Conservation (phyloP, 92 coral and sea anemone genomes). For the Scolanthus callimorphus region DNA sequence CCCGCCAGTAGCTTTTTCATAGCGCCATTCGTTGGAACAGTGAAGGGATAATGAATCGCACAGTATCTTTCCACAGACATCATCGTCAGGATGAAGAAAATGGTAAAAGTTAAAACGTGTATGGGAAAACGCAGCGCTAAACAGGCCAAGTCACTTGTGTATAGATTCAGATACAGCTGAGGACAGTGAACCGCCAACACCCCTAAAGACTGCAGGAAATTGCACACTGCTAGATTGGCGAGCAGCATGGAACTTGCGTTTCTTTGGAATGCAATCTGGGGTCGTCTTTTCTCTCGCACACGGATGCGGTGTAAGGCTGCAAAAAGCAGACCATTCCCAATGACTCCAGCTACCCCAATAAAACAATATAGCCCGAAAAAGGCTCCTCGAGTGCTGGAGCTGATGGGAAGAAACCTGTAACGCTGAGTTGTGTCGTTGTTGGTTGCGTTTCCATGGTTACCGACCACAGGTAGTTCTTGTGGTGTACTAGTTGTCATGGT, state of each 20-base stretch:
- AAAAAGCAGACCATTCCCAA: neutral
- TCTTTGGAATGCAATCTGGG: neutral
- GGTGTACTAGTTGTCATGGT: too few species aligned
- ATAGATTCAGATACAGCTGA: too few species aligned
- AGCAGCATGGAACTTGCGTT: neutral
- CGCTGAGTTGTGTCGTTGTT: neutral
- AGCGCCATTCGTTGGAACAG: neutral
- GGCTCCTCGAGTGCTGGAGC: neutral
- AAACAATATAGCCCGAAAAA: neutral
- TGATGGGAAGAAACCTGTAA: neutral
- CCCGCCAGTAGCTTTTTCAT: neutral
- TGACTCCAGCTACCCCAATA: neutral
- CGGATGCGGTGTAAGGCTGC: neutral
- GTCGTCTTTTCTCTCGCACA: neutral
- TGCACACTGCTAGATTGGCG: neutral
- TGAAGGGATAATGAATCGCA: neutral
- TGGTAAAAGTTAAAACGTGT: neutral
- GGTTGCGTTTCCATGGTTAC: neutral
- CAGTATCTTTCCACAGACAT: neutral
- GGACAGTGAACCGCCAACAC: neutral
- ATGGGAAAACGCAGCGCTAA: neutral
- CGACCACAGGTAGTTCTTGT: too few species aligned
- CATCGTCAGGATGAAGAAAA: neutral
- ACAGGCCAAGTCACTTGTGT: neutral
- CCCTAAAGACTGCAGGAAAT: neutral